Evolutionary conservation across 2,113 vertebrate species (phyloP), one percentile per base, ranked within the genome.

Genomic region (Caracal caracal): DNA sequence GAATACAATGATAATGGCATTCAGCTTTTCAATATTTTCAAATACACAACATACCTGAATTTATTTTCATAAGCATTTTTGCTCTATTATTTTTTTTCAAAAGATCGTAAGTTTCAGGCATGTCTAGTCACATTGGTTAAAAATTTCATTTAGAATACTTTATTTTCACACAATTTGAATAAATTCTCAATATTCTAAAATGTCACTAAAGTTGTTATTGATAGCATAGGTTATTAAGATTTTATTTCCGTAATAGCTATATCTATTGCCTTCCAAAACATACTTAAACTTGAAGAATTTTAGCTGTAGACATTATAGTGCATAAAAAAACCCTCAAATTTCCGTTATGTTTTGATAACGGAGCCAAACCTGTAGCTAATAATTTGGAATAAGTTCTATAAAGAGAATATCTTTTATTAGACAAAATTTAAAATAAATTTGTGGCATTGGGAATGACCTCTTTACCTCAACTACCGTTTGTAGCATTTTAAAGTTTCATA

Each of bases 261-360:
- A 53, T 12, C 16, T 61, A 71, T 40, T 59, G 53, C 7, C 3
- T 88, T 88, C n/a, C 24, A 1, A 87, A 95, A 83, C 10, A 59
- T 47, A 82, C 1, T 30, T 71, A 20, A 49, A 2, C 59, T 1
- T 80, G 43, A 20, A 76, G 16, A 73, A 40, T 78, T 93, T 87
- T 95, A 81, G 6, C 40, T 68, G 35, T 26, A 78, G 40, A 83
- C 10, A 12, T 17, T 79, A 56, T 86, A 26, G 6, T 81, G 37
- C 35, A 81, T 19, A 37, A 76, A 88, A 90, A 43, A 22, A 19
- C 51, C 56, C 56, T 68, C 10, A 70, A 82, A 24, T 47, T 76
- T 92, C 43, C 40, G 20, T 82, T 79, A 83, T 56, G 33, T 94
- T 83, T 93, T 66, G 10, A 68, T 71, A 59, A 95, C 88, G 61